Conservation (phyloP, 2,888 invertebrate species). For the Drepana falcataria region DNA sequence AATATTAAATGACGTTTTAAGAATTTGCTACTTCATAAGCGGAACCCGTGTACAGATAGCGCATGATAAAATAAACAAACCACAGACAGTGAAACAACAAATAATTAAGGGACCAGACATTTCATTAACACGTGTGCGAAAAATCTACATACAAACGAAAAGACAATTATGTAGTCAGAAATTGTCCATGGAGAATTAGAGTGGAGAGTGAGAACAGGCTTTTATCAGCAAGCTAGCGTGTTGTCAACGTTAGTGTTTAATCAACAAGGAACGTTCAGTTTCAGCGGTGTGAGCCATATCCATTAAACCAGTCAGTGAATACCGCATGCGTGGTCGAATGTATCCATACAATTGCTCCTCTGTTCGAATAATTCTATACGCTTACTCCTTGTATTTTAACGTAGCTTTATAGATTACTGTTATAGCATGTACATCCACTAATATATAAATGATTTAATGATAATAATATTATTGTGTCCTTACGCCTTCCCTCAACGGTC, state of each 20-base stretch:
- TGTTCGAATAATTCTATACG: neutral
- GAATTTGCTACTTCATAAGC: neutral
- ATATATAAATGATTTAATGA: no score
- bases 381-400: no score
- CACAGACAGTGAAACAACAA: neutral
- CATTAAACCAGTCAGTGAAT: slow-evolving; percentile 7
- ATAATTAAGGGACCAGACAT: neutral
- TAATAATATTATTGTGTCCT: no score
- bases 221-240: no score
- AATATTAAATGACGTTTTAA: neutral
- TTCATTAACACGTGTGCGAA: neutral
- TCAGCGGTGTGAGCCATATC: slow-evolving; percentile 5
- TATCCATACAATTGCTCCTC: slow-evolving; percentile 22
- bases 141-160: neutral
- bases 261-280: slow-evolving; percentile 16
- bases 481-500: no score
- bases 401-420: no score
- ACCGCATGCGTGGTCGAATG: slow-evolving; percentile 13
- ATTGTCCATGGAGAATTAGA: neutral
- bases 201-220: no score
- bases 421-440: no score
- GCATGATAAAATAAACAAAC: neutral
- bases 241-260: slow-evolving; percentile 10
- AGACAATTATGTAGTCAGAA: neutral
- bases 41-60: neutral